Evolutionary conservation across 2,113 vertebrate species (phyloP).

Genomic region (Atlantisia rogersi): DNA sequence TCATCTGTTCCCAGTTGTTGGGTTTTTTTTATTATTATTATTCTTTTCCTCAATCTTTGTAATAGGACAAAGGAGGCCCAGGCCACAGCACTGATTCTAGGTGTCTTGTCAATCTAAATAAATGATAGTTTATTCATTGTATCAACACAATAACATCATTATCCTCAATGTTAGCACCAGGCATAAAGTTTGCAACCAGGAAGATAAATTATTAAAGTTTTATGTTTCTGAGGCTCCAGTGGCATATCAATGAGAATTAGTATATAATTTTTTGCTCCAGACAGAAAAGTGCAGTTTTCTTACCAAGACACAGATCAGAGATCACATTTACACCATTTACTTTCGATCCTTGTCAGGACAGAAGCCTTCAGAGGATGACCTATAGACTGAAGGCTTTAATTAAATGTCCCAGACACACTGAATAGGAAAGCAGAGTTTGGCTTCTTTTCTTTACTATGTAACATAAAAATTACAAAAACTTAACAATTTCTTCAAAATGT

Average conservation of each 20-base stretch:
- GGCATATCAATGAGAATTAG: neutral
- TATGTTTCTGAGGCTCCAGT: neutral
- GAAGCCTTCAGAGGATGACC: neutral
- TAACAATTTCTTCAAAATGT: neutral
- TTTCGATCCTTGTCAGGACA: neutral
- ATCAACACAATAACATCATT: neutral
- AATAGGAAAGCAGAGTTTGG: neutral
- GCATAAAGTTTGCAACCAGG: neutral
- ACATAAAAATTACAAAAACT: neutral
- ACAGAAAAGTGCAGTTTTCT: neutral
- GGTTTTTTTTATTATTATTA: neutral
- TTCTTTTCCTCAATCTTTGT: neutral
- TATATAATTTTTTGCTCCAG: neutral
- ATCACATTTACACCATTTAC: neutral
- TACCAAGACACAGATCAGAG: constrained; percentile 11
- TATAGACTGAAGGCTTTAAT: neutral
- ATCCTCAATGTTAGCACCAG: neutral
- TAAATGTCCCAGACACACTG: neutral
- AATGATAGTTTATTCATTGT: neutral
- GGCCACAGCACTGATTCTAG: neutral
- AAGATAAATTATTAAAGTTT: constrained; percentile 15
- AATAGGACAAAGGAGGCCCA: neutral
- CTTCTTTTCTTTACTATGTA: neutral
- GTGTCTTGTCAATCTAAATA: neutral
- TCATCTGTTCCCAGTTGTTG: neutral